These are phyloP conservation scores for Glyptemys insculpta DNA, from an alignment of 2,797 vertebrate genomes.

Conservation along the genomic window DNA sequence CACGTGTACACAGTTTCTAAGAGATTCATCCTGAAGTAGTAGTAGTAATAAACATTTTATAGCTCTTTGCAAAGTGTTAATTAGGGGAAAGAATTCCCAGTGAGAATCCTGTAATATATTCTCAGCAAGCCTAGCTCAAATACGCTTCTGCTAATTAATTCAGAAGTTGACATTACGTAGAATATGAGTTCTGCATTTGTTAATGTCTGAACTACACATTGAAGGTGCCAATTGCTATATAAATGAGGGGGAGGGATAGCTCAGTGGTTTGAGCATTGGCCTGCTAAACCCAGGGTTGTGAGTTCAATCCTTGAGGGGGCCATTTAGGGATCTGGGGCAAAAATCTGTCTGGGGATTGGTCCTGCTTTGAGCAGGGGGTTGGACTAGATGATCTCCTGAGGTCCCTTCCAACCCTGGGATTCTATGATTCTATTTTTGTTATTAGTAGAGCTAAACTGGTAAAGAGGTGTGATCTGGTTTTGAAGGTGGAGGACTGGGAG, in stretches of 20 bases:
- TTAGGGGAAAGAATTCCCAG: not conserved
- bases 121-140: not conserved
- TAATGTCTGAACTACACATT: not conserved
- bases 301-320: too few species aligned
- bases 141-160: not conserved
- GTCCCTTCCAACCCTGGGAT: too few species aligned
- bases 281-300: too few species aligned
- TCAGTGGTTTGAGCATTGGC: too few species aligned
- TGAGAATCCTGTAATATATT: not conserved
- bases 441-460: fast-evolving
- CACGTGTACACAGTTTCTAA: fast-evolving
- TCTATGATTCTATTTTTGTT: not conserved
- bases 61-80: not conserved
- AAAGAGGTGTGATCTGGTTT: not conserved
- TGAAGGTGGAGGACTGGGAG: not conserved
- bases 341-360: too few species aligned
- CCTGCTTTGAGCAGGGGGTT: too few species aligned
- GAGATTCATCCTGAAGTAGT: not conserved
- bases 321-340: too few species aligned
- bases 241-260: not conserved
- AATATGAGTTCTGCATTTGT: not conserved
- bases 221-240: not conserved
- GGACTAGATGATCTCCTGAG: too few species aligned
- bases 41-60: not conserved
- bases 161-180: not conserved